Conservation (phyloP, 2,797 vertebrate species). For the Lepus oiostolus region DNA sequence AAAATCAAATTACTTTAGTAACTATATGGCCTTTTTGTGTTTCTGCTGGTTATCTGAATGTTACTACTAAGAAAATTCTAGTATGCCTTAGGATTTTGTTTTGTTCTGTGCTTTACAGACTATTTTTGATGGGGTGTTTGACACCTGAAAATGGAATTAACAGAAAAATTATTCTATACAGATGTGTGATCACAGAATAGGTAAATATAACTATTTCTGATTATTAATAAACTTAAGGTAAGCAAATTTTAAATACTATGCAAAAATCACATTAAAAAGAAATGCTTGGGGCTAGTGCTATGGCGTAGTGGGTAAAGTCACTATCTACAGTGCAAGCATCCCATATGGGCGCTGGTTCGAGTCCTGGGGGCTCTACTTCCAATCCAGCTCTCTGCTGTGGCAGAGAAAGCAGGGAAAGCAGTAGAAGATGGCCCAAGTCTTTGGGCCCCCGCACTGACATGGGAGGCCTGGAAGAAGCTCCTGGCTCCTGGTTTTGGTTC, state of each 20-base stretch:
- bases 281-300: background rate
- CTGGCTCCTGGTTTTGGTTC: too few species aligned
- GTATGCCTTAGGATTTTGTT: background rate
- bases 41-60: background rate
- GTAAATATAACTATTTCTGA: background rate
- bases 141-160: constrained; percentile 43
- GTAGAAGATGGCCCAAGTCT: too few species aligned
- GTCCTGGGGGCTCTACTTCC: too few species aligned
- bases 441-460: too few species aligned
- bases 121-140: background rate
- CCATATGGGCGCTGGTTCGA: too few species aligned
- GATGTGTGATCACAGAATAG: background rate
- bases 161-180: constrained; percentile 12
- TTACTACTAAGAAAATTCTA: background rate
- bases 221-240: constrained; percentile 23
- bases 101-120: constrained; percentile 6
- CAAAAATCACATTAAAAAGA: constrained; percentile 17
- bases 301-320: too few species aligned
- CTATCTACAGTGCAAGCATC: too few species aligned
- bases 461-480: too few species aligned
- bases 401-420: too few species aligned
- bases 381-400: too few species aligned
- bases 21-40: background rate
- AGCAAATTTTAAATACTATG: background rate
- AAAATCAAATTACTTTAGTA: constrained; percentile 38